Evolutionary conservation across 2,797 vertebrate genomes (phyloP), one percentile per base, ranked within the genome.

Genomic region (Premnoplex brunnescens): DNA sequence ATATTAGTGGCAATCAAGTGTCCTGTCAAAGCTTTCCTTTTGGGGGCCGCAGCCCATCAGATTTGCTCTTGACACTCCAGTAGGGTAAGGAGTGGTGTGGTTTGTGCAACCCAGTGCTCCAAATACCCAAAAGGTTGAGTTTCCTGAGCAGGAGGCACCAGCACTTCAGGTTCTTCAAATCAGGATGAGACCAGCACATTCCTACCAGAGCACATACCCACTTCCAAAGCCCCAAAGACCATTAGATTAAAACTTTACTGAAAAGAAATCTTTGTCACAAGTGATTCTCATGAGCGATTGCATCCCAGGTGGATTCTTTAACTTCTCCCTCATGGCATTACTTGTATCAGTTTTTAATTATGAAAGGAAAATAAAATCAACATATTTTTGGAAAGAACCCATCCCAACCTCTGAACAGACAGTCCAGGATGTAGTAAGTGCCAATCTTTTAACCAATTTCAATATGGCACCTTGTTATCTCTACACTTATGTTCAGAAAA

Each of bases 331-430:
- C 71, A n/a, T 16, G 7, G 6, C 8, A 12, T 26, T 21, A 41
- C 7, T 76, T 2, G 1, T 3, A 43, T 6, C 14, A 16, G 4
- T 71, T 76, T 74, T 79, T 48, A 69, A 34, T 41, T 37, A 39
- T 8, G 9, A 60, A 71, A 76, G 8, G 32, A 80, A 76, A 78
- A 67, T 14, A 54, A 54, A 41, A n/a, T 21, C 12, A 41, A 41
- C 7, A 1, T 36, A 2, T 32, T 41, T 59, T 51, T 69, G 7
- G 2, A 46, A 43, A 30, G 14, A 1, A 0, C 1, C 4, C 12
- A 34, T 3, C 8, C 9, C 4, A 27, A 9, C 3, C 23, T 74
- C 58, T 30, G 39, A 52, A 77, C 68, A 64, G 20, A 39, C 5
- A 68, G 3, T 14, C 26, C 27, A 41, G 28, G 14, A 23, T 18